Conservation (phyloP, 2,113 vertebrate genomes). For the Phrynocephalus versicolor region DNA sequence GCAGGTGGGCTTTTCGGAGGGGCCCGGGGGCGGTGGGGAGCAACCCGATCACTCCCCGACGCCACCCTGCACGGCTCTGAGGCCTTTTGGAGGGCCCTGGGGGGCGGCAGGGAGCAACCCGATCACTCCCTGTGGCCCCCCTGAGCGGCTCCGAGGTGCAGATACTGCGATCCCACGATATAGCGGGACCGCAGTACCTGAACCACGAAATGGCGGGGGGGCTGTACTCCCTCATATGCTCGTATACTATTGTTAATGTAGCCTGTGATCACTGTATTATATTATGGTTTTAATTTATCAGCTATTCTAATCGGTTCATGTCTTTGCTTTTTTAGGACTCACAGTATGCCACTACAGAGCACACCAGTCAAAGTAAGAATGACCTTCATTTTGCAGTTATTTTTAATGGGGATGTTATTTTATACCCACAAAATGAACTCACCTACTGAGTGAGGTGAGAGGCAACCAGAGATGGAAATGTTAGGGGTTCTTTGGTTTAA, state of each 20-base stretch:
- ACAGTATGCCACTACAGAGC: constrained; percentile 77
- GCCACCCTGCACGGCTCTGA: too few relatives aligned
- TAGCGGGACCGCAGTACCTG: too few relatives aligned
- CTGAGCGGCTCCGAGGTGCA: too few relatives aligned
- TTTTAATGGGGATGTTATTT: neutral
- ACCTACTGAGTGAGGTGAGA: constrained; percentile 24
- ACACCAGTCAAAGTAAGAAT: constrained; percentile 87
- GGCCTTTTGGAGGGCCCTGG: too few relatives aligned
- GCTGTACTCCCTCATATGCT: too few relatives aligned
- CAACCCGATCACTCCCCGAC: too few relatives aligned
- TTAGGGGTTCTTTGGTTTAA: constrained; percentile 34
- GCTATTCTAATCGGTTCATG: constrained; percentile 56
- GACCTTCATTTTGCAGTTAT: constrained; percentile 30
- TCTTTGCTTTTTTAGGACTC: constrained; percentile 79
- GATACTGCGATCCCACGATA: too few relatives aligned
- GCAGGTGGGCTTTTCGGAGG: too few relatives aligned
- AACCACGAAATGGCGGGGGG: too few relatives aligned
- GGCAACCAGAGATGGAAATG: constrained; percentile 9
- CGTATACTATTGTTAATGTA: constrained; percentile 34
- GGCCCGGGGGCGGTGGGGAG: too few relatives aligned
- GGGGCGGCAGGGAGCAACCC: too few relatives aligned
- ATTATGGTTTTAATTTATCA: constrained; percentile 26
- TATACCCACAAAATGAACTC: neutral
- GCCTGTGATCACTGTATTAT: constrained; percentile 12
- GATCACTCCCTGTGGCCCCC: too few relatives aligned